Evolutionary conservation across 2,113 vertebrate genomes (phyloP), one percentile per base, ranked within the genome.

Genomic region (Casuarius casuarius): DNA sequence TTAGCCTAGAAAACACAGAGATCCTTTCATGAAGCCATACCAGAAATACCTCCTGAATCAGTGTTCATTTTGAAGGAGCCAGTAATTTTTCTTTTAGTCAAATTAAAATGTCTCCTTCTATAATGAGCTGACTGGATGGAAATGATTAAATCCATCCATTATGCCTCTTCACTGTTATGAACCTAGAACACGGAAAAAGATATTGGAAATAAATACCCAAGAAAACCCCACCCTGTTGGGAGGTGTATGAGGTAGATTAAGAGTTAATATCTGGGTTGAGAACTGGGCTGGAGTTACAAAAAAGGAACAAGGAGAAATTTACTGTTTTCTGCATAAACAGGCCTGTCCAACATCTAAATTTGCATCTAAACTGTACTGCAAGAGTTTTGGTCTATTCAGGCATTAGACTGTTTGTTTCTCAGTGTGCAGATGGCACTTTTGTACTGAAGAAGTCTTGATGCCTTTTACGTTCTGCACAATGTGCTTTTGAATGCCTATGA

Each of bases 241-340:
- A 91, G 78, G 79, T 92, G 44, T 62, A 74, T 0, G 42, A 96
- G 79, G 87, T 94, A 54, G 92, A 88, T 92, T 77, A 88, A 78
- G 94, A 92, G 75, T 90, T 91, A 94, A 91, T 95, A 42, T 84
- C 89, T 94, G 78, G 42, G 40, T 21, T 76, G 89, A 92, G 91
- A 91, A 73, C 84, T 94, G 77, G 58, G 23, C 31, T 51, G 59
- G 67, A 88, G 40, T 77, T 90, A 48, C 61, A 61, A 59, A 72
- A 90, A 90, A 94, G 81, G 66, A 89, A 76, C 23, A 63, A 65
- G 38, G 21, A 83, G 75, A 79, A 91, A 52, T 44, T 42, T 65
- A 46, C 52, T 63, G 26, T 74, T 96, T 91, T 80, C 65, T 88
- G 22, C 25, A 25, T 73, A 12, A 83, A 21, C 5, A 42, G 2